phyloP scores from a whole-genome alignment of 2,797 vertebrate species.

The Gephyroberyx darwinii region DNA sequence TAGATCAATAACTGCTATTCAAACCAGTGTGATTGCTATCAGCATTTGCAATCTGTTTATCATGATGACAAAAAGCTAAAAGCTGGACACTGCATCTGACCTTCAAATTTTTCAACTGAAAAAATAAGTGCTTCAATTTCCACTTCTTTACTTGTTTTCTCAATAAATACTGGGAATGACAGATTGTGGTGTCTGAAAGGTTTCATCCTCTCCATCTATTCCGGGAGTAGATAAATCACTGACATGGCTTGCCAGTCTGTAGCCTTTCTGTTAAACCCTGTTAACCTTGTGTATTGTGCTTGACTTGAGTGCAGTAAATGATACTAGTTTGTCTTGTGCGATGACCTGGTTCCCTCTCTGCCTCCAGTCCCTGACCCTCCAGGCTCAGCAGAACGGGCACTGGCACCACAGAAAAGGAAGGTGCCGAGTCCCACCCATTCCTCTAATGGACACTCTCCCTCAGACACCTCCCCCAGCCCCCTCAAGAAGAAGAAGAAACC shows the following conservation, averaged over 20 bases:
- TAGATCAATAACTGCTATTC: neutral
- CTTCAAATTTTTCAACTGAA: conserved; percentile 3
- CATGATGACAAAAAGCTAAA: neutral
- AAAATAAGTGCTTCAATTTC: conserved; percentile 13
- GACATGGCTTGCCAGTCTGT: neutral
- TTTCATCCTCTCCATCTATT: conserved; percentile 1
- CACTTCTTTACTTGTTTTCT: neutral
- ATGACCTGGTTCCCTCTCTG: conserved; percentile 21
- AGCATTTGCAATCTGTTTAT: neutral
- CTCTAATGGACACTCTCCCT: conserved; percentile 97
- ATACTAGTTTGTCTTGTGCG: conserved; percentile 17
- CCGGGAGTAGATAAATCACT: neutral
- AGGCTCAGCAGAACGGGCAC: conserved; percentile 87
- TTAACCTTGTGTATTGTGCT: neutral
- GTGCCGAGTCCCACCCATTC: conserved; percentile 96
- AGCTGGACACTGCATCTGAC: neutral
- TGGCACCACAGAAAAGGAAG: conserved; percentile 90
- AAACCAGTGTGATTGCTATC: conserved; percentile 18
- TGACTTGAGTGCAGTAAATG: conserved; percentile 1
- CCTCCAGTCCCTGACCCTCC: conserved; percentile 84
- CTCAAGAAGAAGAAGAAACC: conserved; percentile 99
- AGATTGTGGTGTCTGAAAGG: neutral
- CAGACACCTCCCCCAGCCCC: conserved; percentile 94
- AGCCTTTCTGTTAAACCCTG: neutral
- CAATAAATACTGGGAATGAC: neutral